Evolutionary conservation across 2,113 vertebrate genomes (phyloP), one percentile per base, ranked within the genome.

Genomic region (Jaculus jaculus): DNA sequence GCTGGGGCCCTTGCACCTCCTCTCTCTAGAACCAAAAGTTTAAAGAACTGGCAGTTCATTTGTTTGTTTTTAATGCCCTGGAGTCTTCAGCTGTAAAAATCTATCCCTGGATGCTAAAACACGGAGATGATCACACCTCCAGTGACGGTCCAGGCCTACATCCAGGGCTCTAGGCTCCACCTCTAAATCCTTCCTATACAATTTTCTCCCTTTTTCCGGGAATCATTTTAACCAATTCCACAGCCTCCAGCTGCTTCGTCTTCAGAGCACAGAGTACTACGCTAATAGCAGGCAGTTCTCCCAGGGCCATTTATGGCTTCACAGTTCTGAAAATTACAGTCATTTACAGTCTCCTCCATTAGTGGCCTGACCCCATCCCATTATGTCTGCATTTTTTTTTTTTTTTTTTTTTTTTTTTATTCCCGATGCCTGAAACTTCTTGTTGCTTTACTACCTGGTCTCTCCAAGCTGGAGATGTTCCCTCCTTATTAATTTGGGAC

Each of bases 321-420:
- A 80, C 88, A 89, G 92, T 87, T 96, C 92, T 92, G 96, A 92
- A 96, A 96, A 97, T 97, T 94, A 97, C 88, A 95, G 96, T 96
- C 95, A 96, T 97, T 96, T 93, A 66, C 93, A 92, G 92, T 42
- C 77, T 85, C 87, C 95, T 96, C 95, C 96, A 96, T 97, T 96
- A 97, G 97, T 95, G 94, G 95, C 96, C 96, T 95, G 95, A 96
- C 97, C 95, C 79, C 61, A 77, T 84, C 94, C 89, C 86, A 77
- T 71, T 66, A 85, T 32, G 86, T 93, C 96, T 95, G 88, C 88
- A 83, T 95, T 90, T 34, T 91, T 5, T 47, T 47, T 47, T 47
- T 47, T 47, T 47, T 47, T 47, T 47, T 47, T 47, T 47, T 47
- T 47, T 47, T 47, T 47, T 97, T 95, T 92, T 71, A 74, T 89